Percentiles rank a stretch among this genome's conserved stretches.
Evolutionary conservation across 2,888 invertebrate species (phyloP).

Genomic region (Microchrysa polita): DNA sequence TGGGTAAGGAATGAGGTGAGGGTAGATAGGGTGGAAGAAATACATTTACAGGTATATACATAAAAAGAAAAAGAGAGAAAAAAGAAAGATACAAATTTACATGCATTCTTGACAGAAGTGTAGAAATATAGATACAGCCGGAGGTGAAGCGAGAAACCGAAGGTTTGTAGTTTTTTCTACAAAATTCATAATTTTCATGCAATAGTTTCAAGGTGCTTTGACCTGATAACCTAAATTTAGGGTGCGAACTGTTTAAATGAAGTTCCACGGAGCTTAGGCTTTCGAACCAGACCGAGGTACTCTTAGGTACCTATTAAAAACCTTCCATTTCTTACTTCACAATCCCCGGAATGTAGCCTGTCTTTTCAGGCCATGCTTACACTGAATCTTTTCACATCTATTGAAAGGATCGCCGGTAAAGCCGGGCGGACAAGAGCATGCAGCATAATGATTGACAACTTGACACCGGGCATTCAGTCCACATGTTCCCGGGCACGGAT

Average conservation of each 20-base stretch:
- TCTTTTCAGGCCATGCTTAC: slow-evolving; percentile 67
- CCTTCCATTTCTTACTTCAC: slow-evolving; percentile 10
- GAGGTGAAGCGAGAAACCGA: slow-evolving; percentile 23
- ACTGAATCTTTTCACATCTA: slow-evolving; percentile 72
- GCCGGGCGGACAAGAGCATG: slow-evolving; percentile 83
- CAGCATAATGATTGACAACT: slow-evolving; percentile 86
- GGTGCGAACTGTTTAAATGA: too few relatives aligned
- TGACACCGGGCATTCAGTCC: slow-evolving; percentile 84
- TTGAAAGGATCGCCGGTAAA: slow-evolving; percentile 84
- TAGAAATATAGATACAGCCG: slow-evolving; percentile 13
- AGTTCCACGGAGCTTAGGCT: too few relatives aligned
- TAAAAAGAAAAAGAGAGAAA: slow-evolving; percentile 48
- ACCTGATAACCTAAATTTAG: too few relatives aligned
- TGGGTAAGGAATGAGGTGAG: too few relatives aligned
- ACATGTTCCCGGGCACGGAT: slow-evolving; percentile 85
- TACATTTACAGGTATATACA: slow-evolving; percentile 47
- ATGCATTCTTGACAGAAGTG: slow-evolving; percentile 33
- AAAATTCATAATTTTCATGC: too few relatives aligned
- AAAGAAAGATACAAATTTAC: slow-evolving; percentile 31
- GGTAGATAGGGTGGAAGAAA: neutral
- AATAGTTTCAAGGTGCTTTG: too few relatives aligned
- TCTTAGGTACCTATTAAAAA: neutral
- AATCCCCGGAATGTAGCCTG: neutral
- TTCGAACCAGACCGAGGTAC: too few relatives aligned
- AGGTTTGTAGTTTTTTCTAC: too few relatives aligned